Evolutionary conservation across 2,888 invertebrate species (phyloP).

Genomic region (Lissonota sp.): DNA sequence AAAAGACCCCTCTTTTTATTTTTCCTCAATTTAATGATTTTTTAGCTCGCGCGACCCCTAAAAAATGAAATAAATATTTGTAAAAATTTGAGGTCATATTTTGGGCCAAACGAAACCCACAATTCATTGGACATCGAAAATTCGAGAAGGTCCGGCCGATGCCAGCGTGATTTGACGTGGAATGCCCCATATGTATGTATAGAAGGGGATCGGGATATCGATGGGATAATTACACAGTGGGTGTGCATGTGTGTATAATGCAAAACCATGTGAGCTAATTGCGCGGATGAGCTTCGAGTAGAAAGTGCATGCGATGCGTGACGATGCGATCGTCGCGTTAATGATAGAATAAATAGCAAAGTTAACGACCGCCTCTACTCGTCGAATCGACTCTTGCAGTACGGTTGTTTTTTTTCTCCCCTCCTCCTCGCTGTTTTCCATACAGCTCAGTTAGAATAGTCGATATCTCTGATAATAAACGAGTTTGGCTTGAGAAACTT

Average conservation of each 20-base stretch:
- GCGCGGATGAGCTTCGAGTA: constrained; percentile 49
- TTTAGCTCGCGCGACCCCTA: too few species aligned
- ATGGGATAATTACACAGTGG: constrained; percentile 43
- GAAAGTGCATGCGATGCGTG: constrained; percentile 45
- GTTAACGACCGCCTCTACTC: constrained; percentile 40
- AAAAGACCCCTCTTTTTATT: too few species aligned
- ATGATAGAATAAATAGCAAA: constrained; percentile 51
- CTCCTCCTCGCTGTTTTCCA: not conserved
- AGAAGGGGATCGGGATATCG: constrained; percentile 26
- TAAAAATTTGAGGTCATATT: too few species aligned
- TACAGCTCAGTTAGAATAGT: not conserved
- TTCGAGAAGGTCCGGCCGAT: too few species aligned
- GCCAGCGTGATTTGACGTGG: too few species aligned
- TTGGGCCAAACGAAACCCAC: too few species aligned
- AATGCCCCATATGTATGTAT: not conserved
- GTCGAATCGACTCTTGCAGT: constrained; percentile 5
- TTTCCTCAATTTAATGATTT: too few species aligned
- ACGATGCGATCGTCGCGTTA: constrained; percentile 52
- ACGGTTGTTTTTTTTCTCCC: not conserved
- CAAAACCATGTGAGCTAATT: constrained; percentile 32
- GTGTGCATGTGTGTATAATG: not conserved
- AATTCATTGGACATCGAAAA: too few species aligned
- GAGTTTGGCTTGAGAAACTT: not conserved
- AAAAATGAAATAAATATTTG: too few species aligned
- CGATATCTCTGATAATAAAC: not conserved